Conservation (phyloP, 1,140 invertebrate species). For the Geopemphigus sp. region DNA sequence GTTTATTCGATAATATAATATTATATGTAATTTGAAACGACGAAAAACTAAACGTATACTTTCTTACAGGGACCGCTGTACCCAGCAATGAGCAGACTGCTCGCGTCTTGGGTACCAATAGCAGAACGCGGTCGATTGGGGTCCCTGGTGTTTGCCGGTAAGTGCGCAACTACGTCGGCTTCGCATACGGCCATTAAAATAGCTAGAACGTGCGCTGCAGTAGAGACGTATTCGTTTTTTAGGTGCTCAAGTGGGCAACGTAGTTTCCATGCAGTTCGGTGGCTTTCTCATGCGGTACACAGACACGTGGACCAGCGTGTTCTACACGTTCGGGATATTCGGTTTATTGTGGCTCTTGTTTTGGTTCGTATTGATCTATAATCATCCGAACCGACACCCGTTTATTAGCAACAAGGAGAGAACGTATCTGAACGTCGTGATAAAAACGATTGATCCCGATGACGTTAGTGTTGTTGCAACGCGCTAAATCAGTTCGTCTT, state of each 20-base stretch:
- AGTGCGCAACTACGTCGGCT: not conserved
- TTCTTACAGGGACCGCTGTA: conserved; percentile 53
- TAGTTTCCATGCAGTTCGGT: conserved; percentile 58
- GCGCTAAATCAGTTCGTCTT: too few relatives aligned
- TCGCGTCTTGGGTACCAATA: conserved; percentile 56
- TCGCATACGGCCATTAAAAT: too few relatives aligned
- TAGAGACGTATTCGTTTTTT: not conserved
- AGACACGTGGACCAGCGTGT: conserved; percentile 60
- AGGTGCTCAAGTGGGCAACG: conserved; percentile 58
- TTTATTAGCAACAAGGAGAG: conserved; percentile 68
- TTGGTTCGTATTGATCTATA: conserved; percentile 61
- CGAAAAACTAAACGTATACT: not conserved
- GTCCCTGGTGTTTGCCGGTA: conserved; percentile 65
- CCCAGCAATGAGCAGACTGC: conserved; percentile 53
- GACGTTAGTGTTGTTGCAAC: conserved; percentile 15
- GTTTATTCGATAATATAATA: not conserved
- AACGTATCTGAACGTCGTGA: conserved; percentile 59
- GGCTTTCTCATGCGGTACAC: conserved; percentile 56
- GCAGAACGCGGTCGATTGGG: conserved; percentile 62
- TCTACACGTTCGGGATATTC: conserved; percentile 61
- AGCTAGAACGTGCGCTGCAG: too few relatives aligned
- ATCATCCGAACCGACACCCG: conserved; percentile 67
- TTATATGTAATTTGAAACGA: too few relatives aligned
- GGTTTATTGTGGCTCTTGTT: conserved; percentile 56
- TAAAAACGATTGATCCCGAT: conserved; percentile 41